Evolutionary conservation across 2,797 vertebrate species (phyloP), one percentile per base, ranked within the genome.

Genomic region (Clarias fuscus): DNA sequence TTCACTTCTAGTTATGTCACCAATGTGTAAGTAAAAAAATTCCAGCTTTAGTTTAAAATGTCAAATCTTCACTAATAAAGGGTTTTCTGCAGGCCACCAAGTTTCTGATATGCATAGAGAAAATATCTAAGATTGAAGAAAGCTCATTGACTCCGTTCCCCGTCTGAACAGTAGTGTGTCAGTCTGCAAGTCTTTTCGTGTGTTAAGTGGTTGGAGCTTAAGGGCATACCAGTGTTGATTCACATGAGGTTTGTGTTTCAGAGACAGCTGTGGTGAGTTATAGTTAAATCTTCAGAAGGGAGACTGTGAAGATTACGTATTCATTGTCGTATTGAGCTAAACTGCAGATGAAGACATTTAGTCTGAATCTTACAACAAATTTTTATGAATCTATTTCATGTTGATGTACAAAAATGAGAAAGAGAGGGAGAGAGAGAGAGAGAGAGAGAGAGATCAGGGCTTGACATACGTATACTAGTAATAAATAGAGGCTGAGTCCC

Each of bases 261-360:
- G 83, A 77, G 86, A 89, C 93, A 94, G 93, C 91, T 93, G 92
- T 84, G 61, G 18, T 24, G 89, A 90, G 90, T 92, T 90, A 83
- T 61, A 88, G 2, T 33, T 86, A 86, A 91, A 90, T 92, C 88
- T 84, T 89, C 78, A 17, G 80, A 90, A 73, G 61, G 58, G 81
- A 84, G 83, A 84, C n/a, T 73, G 73, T 88, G 79, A 61, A 75
- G 75, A 88, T 88, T 78, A 86, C 77, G 59, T 68, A 64, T 72
- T 62, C 72, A 40, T 40, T 53, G 87, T 89, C 91, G 92, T 88
- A 65, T 37, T 92, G 90, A 92, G 68, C 68, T 91, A 89, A 85
- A 80, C 88, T 76, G 88, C 59, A 88, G 68, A 76, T 22, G 56
- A 22, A 30, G 84, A 85, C 79, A 76, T 71, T 58, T 86, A 24